A percentile compares a stretch with the other conserved stretches of the same genome.
Evolutionary conservation across 2,797 vertebrate genomes (phyloP).

Genomic region (Myripristis jacobus): DNA sequence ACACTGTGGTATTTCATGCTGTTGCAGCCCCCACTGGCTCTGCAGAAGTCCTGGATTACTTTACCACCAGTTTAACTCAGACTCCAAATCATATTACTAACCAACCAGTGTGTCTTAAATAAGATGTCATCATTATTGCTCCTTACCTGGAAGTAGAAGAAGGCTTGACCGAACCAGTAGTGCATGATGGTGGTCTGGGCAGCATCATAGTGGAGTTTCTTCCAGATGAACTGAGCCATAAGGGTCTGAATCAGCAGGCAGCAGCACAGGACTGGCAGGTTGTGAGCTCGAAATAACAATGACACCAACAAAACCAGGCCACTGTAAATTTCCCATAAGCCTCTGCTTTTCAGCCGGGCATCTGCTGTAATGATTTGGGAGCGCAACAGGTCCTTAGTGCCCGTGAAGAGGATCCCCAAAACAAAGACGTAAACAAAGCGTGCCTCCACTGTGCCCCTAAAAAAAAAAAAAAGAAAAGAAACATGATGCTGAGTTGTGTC

Average conservation of each 20-base stretch:
- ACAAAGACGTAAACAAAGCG: conserved; percentile 95
- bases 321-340: conserved; percentile 93
- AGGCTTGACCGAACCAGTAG: conserved; percentile 97
- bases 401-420: conserved; percentile 94
- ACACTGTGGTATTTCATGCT: no score
- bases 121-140: not conserved
- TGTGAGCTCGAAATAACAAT: conserved; percentile 91
- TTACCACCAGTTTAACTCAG: no score
- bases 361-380: conserved; percentile 88
- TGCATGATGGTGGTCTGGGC: conserved; percentile 94
- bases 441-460: conserved; percentile 94
- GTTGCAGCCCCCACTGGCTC: no score
- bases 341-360: conserved; percentile 80
- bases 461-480: conserved; percentile 44
- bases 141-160: conserved; percentile 92
- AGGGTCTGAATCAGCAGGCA: conserved; percentile 90
- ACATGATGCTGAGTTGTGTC: conserved; percentile 21
- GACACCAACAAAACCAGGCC: conserved; percentile 91
- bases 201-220: conserved; percentile 87
- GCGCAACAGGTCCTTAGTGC: conserved; percentile 91
- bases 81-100: no score
- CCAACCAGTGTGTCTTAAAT: no score
- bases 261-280: conserved; percentile 90
- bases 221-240: conserved; percentile 92
- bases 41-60: no score